Conservation (phyloP, 2,797 vertebrate genomes). For the Aeoliscus strigatus region DNA sequence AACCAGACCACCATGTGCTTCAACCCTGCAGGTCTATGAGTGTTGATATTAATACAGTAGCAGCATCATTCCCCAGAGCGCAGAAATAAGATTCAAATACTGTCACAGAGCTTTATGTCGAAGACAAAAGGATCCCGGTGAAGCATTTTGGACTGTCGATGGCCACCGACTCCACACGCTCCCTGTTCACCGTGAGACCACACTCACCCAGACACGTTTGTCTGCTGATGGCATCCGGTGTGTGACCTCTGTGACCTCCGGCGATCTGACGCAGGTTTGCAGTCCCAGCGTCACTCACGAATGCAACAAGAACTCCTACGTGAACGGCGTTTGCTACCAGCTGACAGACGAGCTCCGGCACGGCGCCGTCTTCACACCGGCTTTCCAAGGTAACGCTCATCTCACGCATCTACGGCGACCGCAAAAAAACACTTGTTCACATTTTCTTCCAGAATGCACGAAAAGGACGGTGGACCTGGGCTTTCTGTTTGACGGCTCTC, state of each 20-base stretch:
- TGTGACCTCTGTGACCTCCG: neutral
- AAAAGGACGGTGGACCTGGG: slow-evolving; percentile 77
- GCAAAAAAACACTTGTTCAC: too few relatives aligned
- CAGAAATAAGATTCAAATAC: neutral
- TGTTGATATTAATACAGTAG: too few relatives aligned
- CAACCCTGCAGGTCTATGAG: slow-evolving; percentile 25
- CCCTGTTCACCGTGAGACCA: slow-evolving; percentile 53
- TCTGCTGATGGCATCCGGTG: neutral
- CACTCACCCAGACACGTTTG: too few relatives aligned
- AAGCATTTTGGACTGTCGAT: slow-evolving; percentile 61
- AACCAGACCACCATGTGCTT: slow-evolving; percentile 16
- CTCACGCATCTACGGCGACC: too few relatives aligned
- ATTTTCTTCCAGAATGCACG: slow-evolving; percentile 69
- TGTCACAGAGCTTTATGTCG: slow-evolving; percentile 12
- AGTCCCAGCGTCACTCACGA: slow-evolving; percentile 69
- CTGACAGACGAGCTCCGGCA: slow-evolving; percentile 32
- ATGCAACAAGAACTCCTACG: slow-evolving; percentile 75
- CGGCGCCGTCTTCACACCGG: slow-evolving; percentile 29
- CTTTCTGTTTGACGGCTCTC: slow-evolving; percentile 82
- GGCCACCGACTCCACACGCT: slow-evolving; percentile 16
- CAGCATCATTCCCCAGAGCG: too few relatives aligned
- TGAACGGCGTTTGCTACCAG: slow-evolving; percentile 77
- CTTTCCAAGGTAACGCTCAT: slow-evolving; percentile 76
- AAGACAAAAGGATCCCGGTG: slow-evolving; percentile 6
- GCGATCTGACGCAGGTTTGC: slow-evolving; percentile 69